Percentiles rank a stretch among this genome's conserved stretches.
These are phyloP conservation scores for Pararge aegeria DNA, from an alignment of 1,140 invertebrate species.

Conservation along the genomic window DNA sequence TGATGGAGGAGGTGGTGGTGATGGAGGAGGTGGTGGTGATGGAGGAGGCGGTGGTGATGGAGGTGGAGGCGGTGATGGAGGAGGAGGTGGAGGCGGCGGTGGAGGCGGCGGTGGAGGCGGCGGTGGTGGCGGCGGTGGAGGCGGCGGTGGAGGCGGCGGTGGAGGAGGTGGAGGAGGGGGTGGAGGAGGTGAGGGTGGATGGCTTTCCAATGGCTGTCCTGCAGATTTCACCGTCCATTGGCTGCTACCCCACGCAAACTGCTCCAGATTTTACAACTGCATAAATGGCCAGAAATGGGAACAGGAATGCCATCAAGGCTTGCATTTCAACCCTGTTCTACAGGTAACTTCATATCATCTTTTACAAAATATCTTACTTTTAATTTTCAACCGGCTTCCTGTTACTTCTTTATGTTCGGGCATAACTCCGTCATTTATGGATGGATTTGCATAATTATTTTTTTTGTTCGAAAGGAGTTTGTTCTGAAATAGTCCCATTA, in stretches of 20 bases:
- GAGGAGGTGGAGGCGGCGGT: background rate
- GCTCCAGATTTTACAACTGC: conserved; percentile 31
- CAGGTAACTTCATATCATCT: too few species aligned
- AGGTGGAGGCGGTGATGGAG: background rate
- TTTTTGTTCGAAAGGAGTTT: too few species aligned
- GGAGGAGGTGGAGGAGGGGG: conserved; percentile 15
- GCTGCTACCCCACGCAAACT: conserved; percentile 37
- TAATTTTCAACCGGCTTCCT: too few species aligned
- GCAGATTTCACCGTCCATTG: conserved; percentile 32
- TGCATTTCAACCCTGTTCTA: conserved; percentile 11
- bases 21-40: background rate
- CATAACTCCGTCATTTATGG: too few species aligned
- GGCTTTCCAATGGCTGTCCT: conserved; percentile 33
- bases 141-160: conserved; percentile 8
- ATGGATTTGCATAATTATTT: too few species aligned
- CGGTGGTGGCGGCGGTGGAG: conserved; percentile 7
- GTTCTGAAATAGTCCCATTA: too few species aligned
- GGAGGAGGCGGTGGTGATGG: background rate
- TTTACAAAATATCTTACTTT: too few species aligned
- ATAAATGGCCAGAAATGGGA: conserved; percentile 11
- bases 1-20: background rate
- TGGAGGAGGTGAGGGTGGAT: background rate
- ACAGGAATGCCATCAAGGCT: conserved; percentile 9
- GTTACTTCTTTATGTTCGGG: too few species aligned
- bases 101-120: conserved; percentile 2